Conservation (phyloP, 2,888 invertebrate genomes). For the Caenorhabditis sp. region DNA sequence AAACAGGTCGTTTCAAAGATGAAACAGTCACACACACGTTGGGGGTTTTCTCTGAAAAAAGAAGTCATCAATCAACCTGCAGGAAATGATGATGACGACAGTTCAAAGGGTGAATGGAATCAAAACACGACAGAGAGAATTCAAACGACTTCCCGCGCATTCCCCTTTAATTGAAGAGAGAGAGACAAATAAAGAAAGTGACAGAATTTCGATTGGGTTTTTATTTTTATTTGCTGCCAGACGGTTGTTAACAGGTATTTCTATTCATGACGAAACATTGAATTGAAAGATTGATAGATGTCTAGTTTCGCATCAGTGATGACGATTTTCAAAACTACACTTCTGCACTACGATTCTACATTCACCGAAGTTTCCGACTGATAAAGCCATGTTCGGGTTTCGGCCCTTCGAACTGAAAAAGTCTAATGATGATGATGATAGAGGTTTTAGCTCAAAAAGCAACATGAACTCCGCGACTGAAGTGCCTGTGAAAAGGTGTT, state of each 20-base stretch:
- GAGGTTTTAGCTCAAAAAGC: too few relatives aligned
- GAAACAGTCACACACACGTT: constrained; percentile 37
- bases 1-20: constrained; percentile 49
- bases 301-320: constrained; percentile 26
- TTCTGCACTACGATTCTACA: neutral
- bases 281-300: constrained; percentile 29
- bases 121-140: constrained; percentile 50
- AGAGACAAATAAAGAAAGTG: constrained; percentile 30
- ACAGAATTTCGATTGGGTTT: neutral
- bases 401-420: too few relatives aligned
- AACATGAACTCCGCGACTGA: too few relatives aligned
- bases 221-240: constrained; percentile 13
- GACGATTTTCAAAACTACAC: constrained; percentile 6
- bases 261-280: constrained; percentile 20
- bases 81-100: constrained; percentile 38
- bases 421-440: too few relatives aligned
- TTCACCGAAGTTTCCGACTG: neutral
- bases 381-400: too few relatives aligned
- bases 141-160: constrained; percentile 7
- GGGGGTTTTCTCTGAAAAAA: constrained; percentile 22
- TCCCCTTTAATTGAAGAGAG: constrained; percentile 13
- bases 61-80: constrained; percentile 37
- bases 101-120: constrained; percentile 39
- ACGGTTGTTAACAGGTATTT: constrained; percentile 5
- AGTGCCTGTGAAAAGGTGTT: too few relatives aligned